Base-by-base conservation (phyloP, 1,140 invertebrate species). In the Drosophila pectinifera region DNA sequence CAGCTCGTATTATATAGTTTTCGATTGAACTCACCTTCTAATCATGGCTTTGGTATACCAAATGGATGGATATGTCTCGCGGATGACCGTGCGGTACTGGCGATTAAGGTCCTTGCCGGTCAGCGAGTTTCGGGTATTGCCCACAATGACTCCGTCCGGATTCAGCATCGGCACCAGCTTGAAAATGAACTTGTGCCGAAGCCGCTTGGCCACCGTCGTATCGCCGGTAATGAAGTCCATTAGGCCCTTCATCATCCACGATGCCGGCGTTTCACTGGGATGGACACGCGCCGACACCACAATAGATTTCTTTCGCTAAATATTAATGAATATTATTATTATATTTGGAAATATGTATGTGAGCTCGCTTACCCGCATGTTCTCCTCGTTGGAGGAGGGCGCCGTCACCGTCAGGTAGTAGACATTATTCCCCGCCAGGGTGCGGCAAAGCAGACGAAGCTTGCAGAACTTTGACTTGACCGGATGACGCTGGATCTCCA, bases 221-320 rank as follows among this genome's bases (percentile, higher is more conserved):
- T 97, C 96, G 39, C 97, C 96, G 4, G 97, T 96, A 41, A 99
- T 93, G 92, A 97, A 98, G 91, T 98, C 97, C 93, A 98, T 96
- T 56, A 97, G 95, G 46, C 98, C 98, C 93, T 98, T 98, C 97
- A 99, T 98, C 94, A 98, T 97, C 97, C 97, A 99, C 4, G 97
- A 98, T 0, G 97, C 95, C 42, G 98, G 98, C 22, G 97, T 97
- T 93, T 99, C 98, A 7, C 98, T 98, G n/a, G 98, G 98, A 93
- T 99, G 98, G 16, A 99, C 98, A 69, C 98, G 94, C 1, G 96
- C 96, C 24, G 97, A 97, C 63, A 99, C 95, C 26, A 99, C 96
- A 57, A 98, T 95, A 1, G 96, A 96, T 92, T 95, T 95, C 90
- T 96, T 97, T 90, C 95, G 96, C 95, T 96, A 42, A 4, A 14